A percentile compares a stretch with the other conserved stretches of the same genome.
Conservation (phyloP, 2,888 invertebrate genomes). For the Apamea epomidion region DNA sequence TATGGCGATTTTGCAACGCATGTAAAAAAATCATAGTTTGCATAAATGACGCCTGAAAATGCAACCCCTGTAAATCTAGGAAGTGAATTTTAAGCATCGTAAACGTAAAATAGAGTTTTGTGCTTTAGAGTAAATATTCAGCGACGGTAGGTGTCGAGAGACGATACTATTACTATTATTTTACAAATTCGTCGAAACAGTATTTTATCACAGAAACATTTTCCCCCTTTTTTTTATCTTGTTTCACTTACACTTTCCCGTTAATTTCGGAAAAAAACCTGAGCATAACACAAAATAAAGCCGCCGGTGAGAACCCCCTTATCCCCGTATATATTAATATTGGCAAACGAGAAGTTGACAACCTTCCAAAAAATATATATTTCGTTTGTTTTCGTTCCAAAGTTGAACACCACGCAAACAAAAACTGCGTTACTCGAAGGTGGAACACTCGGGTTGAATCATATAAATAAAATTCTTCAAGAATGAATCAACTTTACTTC, state of each 20-base stretch:
- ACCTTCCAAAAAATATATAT: conserved; percentile 77
- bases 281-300: conserved; percentile 67
- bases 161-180: neutral
- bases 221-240: conserved; percentile 16
- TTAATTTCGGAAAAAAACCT: conserved; percentile 66
- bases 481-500: conserved; percentile 71
- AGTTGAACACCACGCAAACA: conserved; percentile 69
- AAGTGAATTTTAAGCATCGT: neutral
- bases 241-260: conserved; percentile 37
- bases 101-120: neutral
- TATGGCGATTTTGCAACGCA: neutral
- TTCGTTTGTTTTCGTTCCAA: conserved; percentile 71
- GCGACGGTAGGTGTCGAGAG: rapidly evolving
- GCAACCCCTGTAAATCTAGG: neutral
- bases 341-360: conserved; percentile 78
- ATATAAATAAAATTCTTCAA: conserved; percentile 69
- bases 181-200: conserved; percentile 16
- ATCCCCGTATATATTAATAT: conserved; percentile 75
- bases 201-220: conserved; percentile 21
- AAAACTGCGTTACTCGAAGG: conserved; percentile 63
- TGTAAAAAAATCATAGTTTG: too few species aligned
- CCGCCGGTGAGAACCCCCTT: conserved; percentile 67
- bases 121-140: neutral
- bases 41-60: neutral
- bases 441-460: conserved; percentile 66